A percentile compares a stretch with the other conserved stretches of the same genome.
Conservation (phyloP, 1,140 invertebrate species). For the Leptinotarsa defecta region DNA sequence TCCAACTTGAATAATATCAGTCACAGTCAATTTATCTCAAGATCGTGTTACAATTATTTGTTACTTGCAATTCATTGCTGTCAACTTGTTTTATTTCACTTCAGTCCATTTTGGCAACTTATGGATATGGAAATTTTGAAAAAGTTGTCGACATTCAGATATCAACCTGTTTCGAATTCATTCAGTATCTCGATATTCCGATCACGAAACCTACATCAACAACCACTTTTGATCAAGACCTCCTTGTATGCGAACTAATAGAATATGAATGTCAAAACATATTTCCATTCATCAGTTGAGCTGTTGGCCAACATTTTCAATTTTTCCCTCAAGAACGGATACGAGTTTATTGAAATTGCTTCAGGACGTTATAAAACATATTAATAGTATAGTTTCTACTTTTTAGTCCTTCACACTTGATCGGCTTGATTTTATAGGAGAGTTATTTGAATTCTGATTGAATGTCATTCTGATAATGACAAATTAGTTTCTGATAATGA, state of each 20-base stretch:
- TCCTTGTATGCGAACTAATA: conserved; percentile 10
- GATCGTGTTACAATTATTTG: neutral
- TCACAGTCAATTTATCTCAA: too few species aligned
- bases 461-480: too few species aligned
- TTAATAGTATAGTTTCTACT: conserved; percentile 9
- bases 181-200: neutral
- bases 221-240: conserved; percentile 4
- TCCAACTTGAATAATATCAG: too few species aligned
- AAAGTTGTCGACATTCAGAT: conserved; percentile 3
- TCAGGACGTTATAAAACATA: conserved; percentile 17
- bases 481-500: too few species aligned
- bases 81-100: neutral
- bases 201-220: neutral
- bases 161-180: neutral
- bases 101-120: neutral
- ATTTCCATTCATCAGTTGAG: conserved; percentile 1
- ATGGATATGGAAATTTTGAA: conserved; percentile 1
- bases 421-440: neutral
- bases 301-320: conserved; percentile 5
- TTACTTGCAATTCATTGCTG: neutral
- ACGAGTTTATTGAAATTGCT: conserved; percentile 15
- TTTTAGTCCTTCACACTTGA: conserved; percentile 22
- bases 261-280: neutral
- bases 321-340: conserved; percentile 1
- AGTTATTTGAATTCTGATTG: neutral